Evolutionary conservation across 1,140 invertebrate genomes (phyloP), one percentile per base, ranked within the genome.

Genomic region (Contarinia nasturtii): DNA sequence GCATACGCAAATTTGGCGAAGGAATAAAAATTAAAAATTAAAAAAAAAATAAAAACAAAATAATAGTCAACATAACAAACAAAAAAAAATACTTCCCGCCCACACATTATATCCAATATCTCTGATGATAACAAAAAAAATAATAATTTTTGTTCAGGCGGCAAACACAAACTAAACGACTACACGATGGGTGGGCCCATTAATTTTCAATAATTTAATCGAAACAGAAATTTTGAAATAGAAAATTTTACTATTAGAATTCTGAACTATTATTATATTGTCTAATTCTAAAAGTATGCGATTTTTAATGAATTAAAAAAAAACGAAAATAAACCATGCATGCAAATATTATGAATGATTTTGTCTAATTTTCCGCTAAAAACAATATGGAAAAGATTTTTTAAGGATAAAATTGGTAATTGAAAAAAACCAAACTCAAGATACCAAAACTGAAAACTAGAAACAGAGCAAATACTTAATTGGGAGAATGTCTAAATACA

Each of bases 11-110:
- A n/a, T 34, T 34, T 34, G 21, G 21, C 18, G 4, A 8, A 10
- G 38, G 7, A 7, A 41, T 7, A 18, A 41, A 41, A 18, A 10
- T n/a, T 10, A 43, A 20, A 19, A 11, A 20, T 14, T 7, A 18
- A 20, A 12, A 46, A 38, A 18, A 46, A 36, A 46, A 37, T 34
- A 38, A 54, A 57, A 44, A 52, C 7, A 43, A 43, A 20, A 14
- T 41, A 7, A 7, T 8, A 21, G 12, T 43, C 19, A 43, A 43
- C 12, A 21, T 12, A 43, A 43, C 10, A 43, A 18, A 43, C 12
- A 43, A 42, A 40, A 40, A 8, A n/a, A 27, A 27, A 27, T 27
- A 27, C 27, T 27, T 27, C 27, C 27, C 27, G 27, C 27, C 27
- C 3, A 27, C 27, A 27, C 27, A 27, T 5, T 27, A 5, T 27